Evolutionary conservation across 2,888 invertebrate species (phyloP).

Genomic region (Rutpela maculata): DNA sequence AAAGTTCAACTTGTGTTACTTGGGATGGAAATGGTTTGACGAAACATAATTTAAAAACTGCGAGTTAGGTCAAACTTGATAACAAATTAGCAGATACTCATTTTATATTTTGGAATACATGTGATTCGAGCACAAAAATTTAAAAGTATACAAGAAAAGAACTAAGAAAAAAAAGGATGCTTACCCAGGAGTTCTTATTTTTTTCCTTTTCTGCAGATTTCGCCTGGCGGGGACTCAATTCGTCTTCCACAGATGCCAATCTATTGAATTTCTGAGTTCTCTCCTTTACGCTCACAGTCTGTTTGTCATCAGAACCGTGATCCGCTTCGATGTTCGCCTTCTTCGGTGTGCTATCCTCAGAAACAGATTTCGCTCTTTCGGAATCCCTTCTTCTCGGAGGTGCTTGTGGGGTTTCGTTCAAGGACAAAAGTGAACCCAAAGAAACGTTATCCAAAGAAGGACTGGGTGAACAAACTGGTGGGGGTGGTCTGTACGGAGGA

Average conservation of each 20-base stretch:
- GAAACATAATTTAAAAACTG: too few species aligned
- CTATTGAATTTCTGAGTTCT: slow-evolving; percentile 94
- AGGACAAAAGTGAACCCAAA: slow-evolving; percentile 51
- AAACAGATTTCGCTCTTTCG: slow-evolving; percentile 67
- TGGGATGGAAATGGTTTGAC: too few species aligned
- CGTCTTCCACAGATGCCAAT: slow-evolving; percentile 88
- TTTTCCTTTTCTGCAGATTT: slow-evolving; percentile 71
- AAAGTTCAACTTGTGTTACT: too few species aligned
- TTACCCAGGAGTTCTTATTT: slow-evolving; percentile 80
- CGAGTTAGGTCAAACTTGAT: too few species aligned
- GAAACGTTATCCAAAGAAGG: slow-evolving; percentile 69
- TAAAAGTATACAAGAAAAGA: too few species aligned
- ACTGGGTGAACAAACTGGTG: slow-evolving; percentile 67
- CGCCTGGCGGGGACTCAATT: slow-evolving; percentile 75
- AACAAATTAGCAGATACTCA: background rate
- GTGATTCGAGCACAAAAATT: background rate
- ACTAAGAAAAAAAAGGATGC: slow-evolving; percentile 27
- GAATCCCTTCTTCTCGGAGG: slow-evolving; percentile 77
- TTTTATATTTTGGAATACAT: background rate
- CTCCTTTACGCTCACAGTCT: slow-evolving; percentile 92
- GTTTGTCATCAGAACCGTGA: slow-evolving; percentile 74
- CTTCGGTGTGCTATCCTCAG: slow-evolving; percentile 55
- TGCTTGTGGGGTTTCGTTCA: slow-evolving; percentile 73
- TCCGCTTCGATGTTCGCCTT: slow-evolving; percentile 34
- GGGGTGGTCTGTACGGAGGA: slow-evolving; percentile 77